phyloP scores from a whole-genome alignment of 2,888 invertebrate species.

The Ophion ventricosus region DNA sequence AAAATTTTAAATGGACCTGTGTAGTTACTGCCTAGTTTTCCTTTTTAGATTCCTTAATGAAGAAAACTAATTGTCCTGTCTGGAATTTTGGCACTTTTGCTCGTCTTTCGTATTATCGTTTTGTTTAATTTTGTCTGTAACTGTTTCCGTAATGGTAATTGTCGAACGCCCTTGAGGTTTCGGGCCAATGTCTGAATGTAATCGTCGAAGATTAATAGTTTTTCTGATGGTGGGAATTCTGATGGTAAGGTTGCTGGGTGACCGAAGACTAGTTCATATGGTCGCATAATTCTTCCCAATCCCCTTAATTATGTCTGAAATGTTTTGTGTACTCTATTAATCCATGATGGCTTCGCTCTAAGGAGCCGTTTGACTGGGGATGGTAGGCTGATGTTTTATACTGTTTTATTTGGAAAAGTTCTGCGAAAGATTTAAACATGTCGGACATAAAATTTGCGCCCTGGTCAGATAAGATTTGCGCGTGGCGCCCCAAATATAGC shows the following conservation, averaged over 20 bases:
- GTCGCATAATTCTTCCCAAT: constrained; percentile 57
- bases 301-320: constrained; percentile 28
- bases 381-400: constrained; percentile 6
- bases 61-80: constrained; percentile 11
- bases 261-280: constrained; percentile 54
- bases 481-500: no score
- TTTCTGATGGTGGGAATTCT: constrained; percentile 17
- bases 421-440: no score
- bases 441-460: no score
- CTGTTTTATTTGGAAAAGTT: no score
- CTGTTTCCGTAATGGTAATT: constrained; percentile 8
- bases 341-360: constrained; percentile 48
- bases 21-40: constrained; percentile 18
- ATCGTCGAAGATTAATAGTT: constrained; percentile 2
- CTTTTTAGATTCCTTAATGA: constrained; percentile 26
- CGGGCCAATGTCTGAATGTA: background rate
- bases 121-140: constrained; percentile 5
- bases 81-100: constrained; percentile 15
- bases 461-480: no score
- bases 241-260: constrained; percentile 15
- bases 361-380: constrained; percentile 48
- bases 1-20: constrained; percentile 19
- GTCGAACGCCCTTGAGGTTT: background rate
- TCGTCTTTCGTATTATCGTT: constrained; percentile 20
- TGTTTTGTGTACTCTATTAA: constrained; percentile 56